Evolutionary conservation across 2,888 invertebrate species (phyloP).

Genomic region (Synanthedon myopaeformis): DNA sequence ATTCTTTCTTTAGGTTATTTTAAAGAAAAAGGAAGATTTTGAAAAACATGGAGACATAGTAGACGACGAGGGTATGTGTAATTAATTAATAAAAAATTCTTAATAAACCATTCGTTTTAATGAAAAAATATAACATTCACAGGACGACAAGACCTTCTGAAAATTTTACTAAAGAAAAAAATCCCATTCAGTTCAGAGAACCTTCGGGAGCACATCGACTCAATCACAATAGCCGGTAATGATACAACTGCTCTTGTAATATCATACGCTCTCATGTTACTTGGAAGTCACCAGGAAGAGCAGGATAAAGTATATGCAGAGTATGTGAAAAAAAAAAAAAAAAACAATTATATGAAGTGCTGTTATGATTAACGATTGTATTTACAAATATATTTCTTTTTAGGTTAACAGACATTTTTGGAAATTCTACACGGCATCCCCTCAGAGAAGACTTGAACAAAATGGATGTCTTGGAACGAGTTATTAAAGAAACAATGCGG

Average conservation of each 20-base stretch:
- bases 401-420: slow-evolving; percentile 57
- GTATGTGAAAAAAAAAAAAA: slow-evolving; percentile 17
- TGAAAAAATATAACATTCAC: no score
- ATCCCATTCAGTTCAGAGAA: slow-evolving; percentile 55
- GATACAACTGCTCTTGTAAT: slow-evolving; percentile 58
- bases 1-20: slow-evolving; percentile 23
- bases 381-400: slow-evolving; percentile 11
- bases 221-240: slow-evolving; percentile 69
- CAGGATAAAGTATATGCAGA: slow-evolving; percentile 34
- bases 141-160: slow-evolving; percentile 39
- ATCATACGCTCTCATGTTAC: slow-evolving; percentile 37
- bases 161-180: slow-evolving; percentile 47
- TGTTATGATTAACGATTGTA: neutral
- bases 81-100: no score
- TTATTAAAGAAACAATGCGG: slow-evolving; percentile 70
- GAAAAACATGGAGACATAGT: slow-evolving; percentile 3
- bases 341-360: neutral
- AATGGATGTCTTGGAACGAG: slow-evolving; percentile 68
- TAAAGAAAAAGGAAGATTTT: slow-evolving; percentile 18
- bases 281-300: slow-evolving; percentile 33
- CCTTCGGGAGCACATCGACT: slow-evolving; percentile 69
- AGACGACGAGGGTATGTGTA: neutral
- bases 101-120: no score
- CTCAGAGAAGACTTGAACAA: slow-evolving; percentile 60
- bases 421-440: slow-evolving; percentile 41